A percentile compares a stretch with the other conserved stretches of the same genome.
Evolutionary conservation across 2,113 vertebrate species (phyloP).

Genomic region (Atlantisia rogersi): DNA sequence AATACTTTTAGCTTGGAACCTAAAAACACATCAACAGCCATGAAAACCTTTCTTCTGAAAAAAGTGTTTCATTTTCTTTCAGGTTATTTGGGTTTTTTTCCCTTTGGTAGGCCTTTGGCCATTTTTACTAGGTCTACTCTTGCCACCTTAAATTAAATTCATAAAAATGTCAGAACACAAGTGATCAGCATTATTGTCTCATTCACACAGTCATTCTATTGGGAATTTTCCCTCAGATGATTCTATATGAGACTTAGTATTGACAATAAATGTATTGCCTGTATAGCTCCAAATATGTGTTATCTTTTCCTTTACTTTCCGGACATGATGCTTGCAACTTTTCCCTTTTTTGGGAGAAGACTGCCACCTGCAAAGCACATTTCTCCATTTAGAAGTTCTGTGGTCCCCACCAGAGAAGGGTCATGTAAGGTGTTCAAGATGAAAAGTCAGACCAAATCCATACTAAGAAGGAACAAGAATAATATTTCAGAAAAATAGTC

Average conservation of each 20-base stretch:
- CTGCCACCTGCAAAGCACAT: neutral
- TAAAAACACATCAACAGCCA: slow-evolving; percentile 26
- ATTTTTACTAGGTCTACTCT: slow-evolving; percentile 52
- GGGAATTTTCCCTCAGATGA: neutral
- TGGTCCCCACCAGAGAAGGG: neutral
- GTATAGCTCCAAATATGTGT: neutral
- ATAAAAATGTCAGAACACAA: slow-evolving; percentile 42
- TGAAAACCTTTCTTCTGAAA: slow-evolving; percentile 33
- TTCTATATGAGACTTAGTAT: neutral
- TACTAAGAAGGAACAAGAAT: neutral
- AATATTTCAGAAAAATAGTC: neutral
- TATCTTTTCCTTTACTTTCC: slow-evolving; percentile 28
- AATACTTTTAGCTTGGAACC: neutral
- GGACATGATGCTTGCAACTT: neutral
- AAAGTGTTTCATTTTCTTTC: slow-evolving; percentile 68
- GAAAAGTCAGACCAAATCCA: neutral
- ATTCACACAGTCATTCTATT: neutral
- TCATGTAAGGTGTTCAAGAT: neutral
- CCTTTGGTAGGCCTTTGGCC: neutral
- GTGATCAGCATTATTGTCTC: slow-evolving; percentile 24
- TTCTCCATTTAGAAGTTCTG: neutral
- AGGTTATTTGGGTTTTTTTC: slow-evolving; percentile 23
- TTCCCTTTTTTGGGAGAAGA: slow-evolving; percentile 23
- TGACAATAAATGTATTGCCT: slow-evolving; percentile 38
- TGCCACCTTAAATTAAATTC: slow-evolving; percentile 60